A percentile compares a stretch with the other conserved stretches of the same genome.
Evolutionary conservation across 1,140 invertebrate genomes (phyloP).

Genomic region (Apocrypta bakeri): DNA sequence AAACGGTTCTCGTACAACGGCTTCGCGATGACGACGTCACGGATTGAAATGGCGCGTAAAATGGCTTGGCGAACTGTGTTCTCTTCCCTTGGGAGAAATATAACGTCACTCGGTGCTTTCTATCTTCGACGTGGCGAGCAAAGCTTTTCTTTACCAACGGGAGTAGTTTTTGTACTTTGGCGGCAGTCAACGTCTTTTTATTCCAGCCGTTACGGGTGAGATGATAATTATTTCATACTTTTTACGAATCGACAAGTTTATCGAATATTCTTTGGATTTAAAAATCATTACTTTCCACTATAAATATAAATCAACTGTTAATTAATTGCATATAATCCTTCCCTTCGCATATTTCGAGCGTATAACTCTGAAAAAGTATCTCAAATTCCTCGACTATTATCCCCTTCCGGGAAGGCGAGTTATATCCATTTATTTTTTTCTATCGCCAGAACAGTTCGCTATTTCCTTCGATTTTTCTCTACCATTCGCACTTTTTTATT

Average conservation of each 20-base stretch:
- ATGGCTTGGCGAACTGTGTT: slow-evolving; percentile 58
- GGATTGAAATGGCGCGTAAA: slow-evolving; percentile 69
- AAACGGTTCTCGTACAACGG: not conserved
- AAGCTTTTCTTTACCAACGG: not conserved
- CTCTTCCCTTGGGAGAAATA: slow-evolving; percentile 64
- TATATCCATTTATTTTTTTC: not conserved
- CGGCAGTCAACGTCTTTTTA: too few relatives aligned
- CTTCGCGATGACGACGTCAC: slow-evolving; percentile 58
- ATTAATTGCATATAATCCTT: not conserved
- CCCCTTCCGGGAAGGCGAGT: not conserved
- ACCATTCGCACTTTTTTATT: not conserved
- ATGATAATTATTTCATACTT: too few relatives aligned
- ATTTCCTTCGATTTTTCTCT: not conserved
- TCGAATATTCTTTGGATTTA: too few relatives aligned
- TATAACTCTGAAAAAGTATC: not conserved
- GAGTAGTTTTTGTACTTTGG: not conserved
- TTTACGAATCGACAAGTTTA: too few relatives aligned
- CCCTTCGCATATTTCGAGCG: too few relatives aligned
- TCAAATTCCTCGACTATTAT: not conserved
- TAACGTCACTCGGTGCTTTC: slow-evolving; percentile 22
- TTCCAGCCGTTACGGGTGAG: too few relatives aligned
- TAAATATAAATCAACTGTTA: not conserved
- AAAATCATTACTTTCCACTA: too few relatives aligned
- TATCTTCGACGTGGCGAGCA: not conserved
- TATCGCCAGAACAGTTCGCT: not conserved